These are phyloP conservation scores for Camelus dromedarius DNA, from an alignment of 2,113 vertebrate genomes.

Conservation along the genomic window DNA sequence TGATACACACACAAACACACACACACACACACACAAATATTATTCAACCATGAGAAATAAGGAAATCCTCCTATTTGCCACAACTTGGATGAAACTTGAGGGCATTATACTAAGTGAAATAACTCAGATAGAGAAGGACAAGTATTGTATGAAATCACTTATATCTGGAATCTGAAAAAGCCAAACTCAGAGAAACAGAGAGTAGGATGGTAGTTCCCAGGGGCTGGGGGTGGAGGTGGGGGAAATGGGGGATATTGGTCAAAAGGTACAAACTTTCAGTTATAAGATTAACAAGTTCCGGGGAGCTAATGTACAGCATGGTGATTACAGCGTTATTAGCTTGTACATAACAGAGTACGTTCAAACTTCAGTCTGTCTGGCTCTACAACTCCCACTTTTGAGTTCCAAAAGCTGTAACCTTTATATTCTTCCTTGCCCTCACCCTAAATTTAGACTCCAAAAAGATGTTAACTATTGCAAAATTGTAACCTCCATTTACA, in stretches of 20 bases:
- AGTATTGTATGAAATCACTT: too few species aligned
- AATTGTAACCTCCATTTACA: background rate
- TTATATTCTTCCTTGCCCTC: background rate
- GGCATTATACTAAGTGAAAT: background rate
- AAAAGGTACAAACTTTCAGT: background rate
- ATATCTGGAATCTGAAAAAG: too few species aligned
- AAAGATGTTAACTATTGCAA: background rate
- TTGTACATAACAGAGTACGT: background rate
- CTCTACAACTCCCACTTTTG: background rate
- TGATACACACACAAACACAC: too few species aligned
- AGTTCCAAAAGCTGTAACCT: background rate
- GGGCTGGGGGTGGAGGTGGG: too few species aligned
- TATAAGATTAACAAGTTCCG: background rate
- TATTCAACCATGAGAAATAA: background rate
- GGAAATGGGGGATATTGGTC: background rate
- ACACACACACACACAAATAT: background rate
- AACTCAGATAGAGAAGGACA: background rate
- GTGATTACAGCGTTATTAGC: background rate
- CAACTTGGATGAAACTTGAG: background rate
- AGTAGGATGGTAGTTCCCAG: background rate
- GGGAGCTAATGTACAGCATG: background rate
- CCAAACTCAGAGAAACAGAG: too few species aligned
- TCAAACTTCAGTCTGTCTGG: background rate
- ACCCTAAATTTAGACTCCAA: background rate
- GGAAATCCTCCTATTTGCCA: background rate